A percentile compares a stretch with the other conserved stretches of the same genome.
phyloP scores from a whole-genome alignment of 2,888 invertebrate species.

The Iselma pallidipennis region DNA sequence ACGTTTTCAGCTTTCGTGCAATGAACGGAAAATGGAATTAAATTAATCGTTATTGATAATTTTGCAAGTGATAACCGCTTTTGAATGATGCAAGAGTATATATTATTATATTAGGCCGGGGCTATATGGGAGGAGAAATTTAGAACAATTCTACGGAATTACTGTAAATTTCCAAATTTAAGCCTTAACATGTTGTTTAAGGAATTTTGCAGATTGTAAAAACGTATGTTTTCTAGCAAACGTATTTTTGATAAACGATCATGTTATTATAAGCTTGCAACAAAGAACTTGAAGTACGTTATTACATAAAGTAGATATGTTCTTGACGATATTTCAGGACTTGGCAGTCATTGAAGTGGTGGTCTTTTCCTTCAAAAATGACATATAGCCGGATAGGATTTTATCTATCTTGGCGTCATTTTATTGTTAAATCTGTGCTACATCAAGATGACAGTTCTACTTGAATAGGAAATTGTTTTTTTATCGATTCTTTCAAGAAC shows the following conservation, averaged over 20 bases:
- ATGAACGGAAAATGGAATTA: too few species aligned
- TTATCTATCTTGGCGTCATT: background rate
- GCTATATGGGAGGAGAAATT: too few species aligned
- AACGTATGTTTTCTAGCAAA: too few species aligned
- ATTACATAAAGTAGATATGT: background rate
- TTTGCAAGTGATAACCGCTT: too few species aligned
- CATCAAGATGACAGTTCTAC: background rate
- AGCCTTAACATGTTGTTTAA: too few species aligned
- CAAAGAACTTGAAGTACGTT: background rate
- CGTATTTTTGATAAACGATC: background rate
- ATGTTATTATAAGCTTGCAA: background rate
- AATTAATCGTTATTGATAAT: too few species aligned
- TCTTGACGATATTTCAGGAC: background rate
- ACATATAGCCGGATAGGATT: background rate
- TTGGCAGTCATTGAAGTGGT: background rate
- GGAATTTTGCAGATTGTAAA: too few species aligned
- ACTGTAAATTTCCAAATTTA: too few species aligned
- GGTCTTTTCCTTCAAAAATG: background rate
- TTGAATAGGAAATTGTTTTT: background rate
- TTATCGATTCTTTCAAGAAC: background rate
- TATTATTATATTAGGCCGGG: too few species aligned
- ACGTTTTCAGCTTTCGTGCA: too few species aligned
- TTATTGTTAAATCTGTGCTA: background rate
- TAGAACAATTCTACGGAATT: too few species aligned
- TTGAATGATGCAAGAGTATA: too few species aligned